These are phyloP conservation scores for Cyanoderma ruficeps DNA, from an alignment of 2,113 vertebrate genomes.

Conservation along the genomic window DNA sequence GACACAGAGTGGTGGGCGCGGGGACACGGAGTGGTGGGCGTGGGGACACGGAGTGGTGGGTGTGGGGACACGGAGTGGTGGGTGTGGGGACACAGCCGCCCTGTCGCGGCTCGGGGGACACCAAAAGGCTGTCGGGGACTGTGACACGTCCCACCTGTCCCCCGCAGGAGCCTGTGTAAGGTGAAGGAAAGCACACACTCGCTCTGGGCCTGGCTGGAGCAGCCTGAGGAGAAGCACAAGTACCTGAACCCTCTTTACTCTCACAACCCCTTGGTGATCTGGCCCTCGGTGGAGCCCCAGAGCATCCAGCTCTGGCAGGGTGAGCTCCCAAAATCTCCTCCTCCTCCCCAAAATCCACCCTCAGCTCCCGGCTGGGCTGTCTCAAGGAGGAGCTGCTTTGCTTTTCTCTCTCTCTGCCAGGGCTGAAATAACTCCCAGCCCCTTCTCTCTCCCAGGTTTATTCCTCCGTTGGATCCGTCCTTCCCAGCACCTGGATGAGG, in stretches of 20 bases:
- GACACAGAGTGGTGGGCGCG: no score
- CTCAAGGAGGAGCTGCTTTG: not conserved
- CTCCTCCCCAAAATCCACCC: not conserved
- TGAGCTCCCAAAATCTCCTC: slow-evolving; percentile 28
- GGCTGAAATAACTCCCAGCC: not conserved
- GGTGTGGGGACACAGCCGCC: not conserved
- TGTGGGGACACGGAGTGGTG: slow-evolving; percentile 77
- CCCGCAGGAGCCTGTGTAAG: slow-evolving; percentile 72
- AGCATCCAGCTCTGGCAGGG: slow-evolving; percentile 86
- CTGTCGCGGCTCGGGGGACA: not conserved
- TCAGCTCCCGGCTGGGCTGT: not conserved
- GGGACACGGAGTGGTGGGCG: no score
- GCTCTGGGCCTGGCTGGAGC: slow-evolving; percentile 80
- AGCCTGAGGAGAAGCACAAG: slow-evolving; percentile 45
- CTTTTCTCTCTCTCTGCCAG: not conserved
- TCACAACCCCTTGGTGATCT: slow-evolving; percentile 77
- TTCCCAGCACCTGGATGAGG: slow-evolving; percentile 74
- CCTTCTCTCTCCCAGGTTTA: slow-evolving; percentile 68
- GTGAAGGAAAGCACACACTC: slow-evolving; percentile 82
- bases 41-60: slow-evolving; percentile 83
- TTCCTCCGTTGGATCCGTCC: slow-evolving; percentile 82
- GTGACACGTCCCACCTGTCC: not conserved
- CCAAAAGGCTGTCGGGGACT: not conserved
- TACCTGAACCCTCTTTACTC: slow-evolving; percentile 80
- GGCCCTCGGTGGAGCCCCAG: slow-evolving; percentile 88